phyloP scores from a whole-genome alignment of 64 coral and sea anemone genomes.

The Dendrophyllia cribrosa region DNA sequence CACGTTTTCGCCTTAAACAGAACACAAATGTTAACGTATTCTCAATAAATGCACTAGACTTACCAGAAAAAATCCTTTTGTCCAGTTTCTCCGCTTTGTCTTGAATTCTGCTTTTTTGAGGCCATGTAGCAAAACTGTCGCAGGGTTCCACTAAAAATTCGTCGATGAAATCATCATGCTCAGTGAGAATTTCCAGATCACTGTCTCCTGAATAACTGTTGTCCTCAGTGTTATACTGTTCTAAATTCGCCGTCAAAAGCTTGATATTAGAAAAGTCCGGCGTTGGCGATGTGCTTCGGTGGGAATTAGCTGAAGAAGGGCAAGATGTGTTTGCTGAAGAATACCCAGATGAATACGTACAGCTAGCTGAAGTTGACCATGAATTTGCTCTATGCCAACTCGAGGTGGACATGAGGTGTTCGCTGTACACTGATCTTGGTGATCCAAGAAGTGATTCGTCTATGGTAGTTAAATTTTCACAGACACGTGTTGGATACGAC shows the following conservation, averaged over 20 bases:
- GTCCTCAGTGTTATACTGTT: constrained; percentile 70
- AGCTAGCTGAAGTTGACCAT: constrained; percentile 82
- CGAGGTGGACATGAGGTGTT: constrained; percentile 29
- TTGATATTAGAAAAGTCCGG: constrained; percentile 94
- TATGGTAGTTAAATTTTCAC: constrained; percentile 42
- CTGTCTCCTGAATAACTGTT: constrained; percentile 61
- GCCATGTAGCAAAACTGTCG: constrained; percentile 62
- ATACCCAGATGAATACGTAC: constrained; percentile 81
- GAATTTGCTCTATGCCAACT: constrained; percentile 63
- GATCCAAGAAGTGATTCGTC: constrained; percentile 26
- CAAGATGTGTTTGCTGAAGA: constrained; percentile 90
- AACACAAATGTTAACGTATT: background rate
- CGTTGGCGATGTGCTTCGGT: constrained; percentile 91
- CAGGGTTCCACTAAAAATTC: constrained; percentile 6
- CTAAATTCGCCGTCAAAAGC: constrained; percentile 81
- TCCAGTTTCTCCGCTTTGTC: constrained; percentile 11
- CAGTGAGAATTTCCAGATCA: constrained; percentile 36
- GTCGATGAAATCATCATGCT: constrained; percentile 24
- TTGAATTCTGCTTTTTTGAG: constrained; percentile 36
- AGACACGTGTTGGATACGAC: constrained; percentile 5
- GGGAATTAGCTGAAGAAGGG: constrained; percentile 92
- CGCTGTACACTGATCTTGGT: background rate
- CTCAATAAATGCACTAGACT: background rate
- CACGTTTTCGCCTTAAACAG: background rate
- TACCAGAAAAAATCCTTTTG: constrained; percentile 66